phyloP scores from a whole-genome alignment of 2,797 vertebrate species.

The Clarias laeviceps region DNA sequence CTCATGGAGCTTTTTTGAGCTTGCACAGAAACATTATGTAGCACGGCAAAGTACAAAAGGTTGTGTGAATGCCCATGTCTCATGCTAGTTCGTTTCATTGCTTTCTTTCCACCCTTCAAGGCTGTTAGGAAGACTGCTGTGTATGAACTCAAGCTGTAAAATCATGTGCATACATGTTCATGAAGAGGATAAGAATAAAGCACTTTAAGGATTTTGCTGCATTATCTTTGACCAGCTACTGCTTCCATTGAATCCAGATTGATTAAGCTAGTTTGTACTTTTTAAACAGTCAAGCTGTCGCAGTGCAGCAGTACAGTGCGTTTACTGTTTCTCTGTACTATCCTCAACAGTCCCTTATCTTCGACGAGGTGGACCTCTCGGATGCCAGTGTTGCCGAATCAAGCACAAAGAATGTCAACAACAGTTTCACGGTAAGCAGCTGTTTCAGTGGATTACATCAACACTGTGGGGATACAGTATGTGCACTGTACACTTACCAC shows the following conservation, averaged over 20 bases:
- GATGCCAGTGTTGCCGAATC: slow-evolving; percentile 98
- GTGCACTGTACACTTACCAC: neutral
- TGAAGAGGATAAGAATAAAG: slow-evolving; percentile 36
- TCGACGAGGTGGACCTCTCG: slow-evolving; percentile 97
- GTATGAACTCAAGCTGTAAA: slow-evolving; percentile 31
- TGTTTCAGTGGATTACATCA: slow-evolving; percentile 45
- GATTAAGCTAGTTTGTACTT: slow-evolving; percentile 1
- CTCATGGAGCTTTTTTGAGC: slow-evolving; percentile 5
- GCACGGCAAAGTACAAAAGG: slow-evolving; percentile 5
- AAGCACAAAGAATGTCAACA: slow-evolving; percentile 99
- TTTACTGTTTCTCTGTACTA: slow-evolving; percentile 63
- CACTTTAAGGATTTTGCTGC: slow-evolving; percentile 3
- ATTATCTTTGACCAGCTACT: neutral
- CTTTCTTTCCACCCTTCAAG: slow-evolving; percentile 22
- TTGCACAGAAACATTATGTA: neutral
- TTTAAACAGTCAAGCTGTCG: slow-evolving; percentile 31
- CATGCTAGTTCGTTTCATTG: slow-evolving; percentile 9
- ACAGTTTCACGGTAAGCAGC: slow-evolving; percentile 95
- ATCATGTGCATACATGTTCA: slow-evolving; percentile 35
- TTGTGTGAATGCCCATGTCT: slow-evolving; percentile 41
- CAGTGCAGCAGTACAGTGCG: slow-evolving; percentile 41
- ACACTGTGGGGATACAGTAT: neutral
- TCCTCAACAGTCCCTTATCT: slow-evolving; percentile 90
- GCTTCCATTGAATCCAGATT: slow-evolving; percentile 6
- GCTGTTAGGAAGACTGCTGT: slow-evolving; percentile 21